A percentile compares a stretch with the other conserved stretches of the same genome.
phyloP scores from a whole-genome alignment of 2,797 vertebrate genomes.

The Alfaro cultratus region DNA sequence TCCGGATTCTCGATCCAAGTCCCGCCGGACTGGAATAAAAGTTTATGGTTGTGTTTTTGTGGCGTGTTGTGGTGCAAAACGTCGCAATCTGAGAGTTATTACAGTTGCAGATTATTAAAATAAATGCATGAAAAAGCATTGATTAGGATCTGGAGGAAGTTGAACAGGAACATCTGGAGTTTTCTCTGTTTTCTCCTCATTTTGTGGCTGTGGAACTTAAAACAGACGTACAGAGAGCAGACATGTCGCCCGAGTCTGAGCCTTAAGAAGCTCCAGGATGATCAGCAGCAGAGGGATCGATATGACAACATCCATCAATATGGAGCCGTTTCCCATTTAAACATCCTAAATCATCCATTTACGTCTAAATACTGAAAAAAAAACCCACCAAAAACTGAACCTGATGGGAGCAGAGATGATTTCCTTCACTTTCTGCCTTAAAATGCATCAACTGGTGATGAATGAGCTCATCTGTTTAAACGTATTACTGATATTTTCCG shows the following conservation, averaged over 20 bases:
- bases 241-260: slow-evolving; percentile 69
- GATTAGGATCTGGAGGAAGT: background rate
- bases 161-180: background rate
- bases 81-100: too few species aligned
- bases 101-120: too few species aligned
- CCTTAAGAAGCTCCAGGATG: slow-evolving; percentile 65
- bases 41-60: background rate
- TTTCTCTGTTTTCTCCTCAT: background rate
- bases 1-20: background rate
- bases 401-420: too few species aligned
- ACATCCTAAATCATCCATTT: background rate
- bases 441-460: background rate
- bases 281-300: slow-evolving; percentile 48
- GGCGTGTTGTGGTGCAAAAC: too few species aligned
- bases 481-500: background rate
- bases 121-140: too few species aligned
- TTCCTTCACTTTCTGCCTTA: background rate
- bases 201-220: slow-evolving; percentile 52
- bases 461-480: slow-evolving; percentile 13
- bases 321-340: slow-evolving; percentile 15
- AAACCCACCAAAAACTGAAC: too few species aligned
- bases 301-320: slow-evolving; percentile 50
- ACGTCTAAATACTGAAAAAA: background rate
- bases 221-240: slow-evolving; percentile 40
- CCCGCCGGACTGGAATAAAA: background rate